These are phyloP conservation scores for Chinchilla lanigera DNA, from an alignment of 2,113 vertebrate genomes.

Conservation along the genomic window DNA sequence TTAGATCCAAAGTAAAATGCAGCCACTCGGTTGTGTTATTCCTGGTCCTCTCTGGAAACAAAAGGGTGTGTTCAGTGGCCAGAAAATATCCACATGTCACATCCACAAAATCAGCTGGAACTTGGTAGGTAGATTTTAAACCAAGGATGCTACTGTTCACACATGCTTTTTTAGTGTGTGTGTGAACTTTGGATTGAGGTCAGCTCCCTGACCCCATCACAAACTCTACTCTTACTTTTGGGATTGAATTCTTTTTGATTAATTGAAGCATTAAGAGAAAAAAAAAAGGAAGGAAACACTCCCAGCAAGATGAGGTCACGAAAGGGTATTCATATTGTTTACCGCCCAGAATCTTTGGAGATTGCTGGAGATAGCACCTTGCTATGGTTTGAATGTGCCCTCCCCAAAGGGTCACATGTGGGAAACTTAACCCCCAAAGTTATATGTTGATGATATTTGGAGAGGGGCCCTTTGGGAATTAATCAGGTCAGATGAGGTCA, in stretches of 20 bases:
- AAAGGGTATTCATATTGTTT: not conserved
- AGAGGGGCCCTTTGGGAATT: not conserved
- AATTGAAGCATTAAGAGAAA: constrained; percentile 28
- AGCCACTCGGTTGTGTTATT: not conserved
- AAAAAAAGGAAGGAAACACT: not conserved
- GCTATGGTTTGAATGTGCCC: not conserved
- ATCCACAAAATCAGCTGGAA: not conserved
- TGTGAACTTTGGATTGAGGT: not conserved
- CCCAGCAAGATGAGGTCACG: not conserved
- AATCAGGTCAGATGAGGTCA: not conserved
- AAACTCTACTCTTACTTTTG: not conserved
- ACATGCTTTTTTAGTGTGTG: not conserved
- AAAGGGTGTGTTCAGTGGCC: not conserved
- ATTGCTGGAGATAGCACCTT: too few relatives aligned
- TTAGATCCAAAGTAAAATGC: constrained; percentile 7
- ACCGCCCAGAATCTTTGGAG: not conserved
- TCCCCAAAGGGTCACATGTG: too few relatives aligned
- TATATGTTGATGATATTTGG: not conserved
- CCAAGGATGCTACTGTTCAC: not conserved
- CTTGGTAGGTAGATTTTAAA: not conserved
- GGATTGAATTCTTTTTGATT: constrained; percentile 37
- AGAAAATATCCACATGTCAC: not conserved
- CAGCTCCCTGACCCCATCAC: not conserved
- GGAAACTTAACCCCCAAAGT: not conserved
- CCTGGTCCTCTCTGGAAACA: not conserved